These are phyloP conservation scores for Sorex fumeus DNA, from an alignment of 2,113 vertebrate species.

Conservation along the genomic window DNA sequence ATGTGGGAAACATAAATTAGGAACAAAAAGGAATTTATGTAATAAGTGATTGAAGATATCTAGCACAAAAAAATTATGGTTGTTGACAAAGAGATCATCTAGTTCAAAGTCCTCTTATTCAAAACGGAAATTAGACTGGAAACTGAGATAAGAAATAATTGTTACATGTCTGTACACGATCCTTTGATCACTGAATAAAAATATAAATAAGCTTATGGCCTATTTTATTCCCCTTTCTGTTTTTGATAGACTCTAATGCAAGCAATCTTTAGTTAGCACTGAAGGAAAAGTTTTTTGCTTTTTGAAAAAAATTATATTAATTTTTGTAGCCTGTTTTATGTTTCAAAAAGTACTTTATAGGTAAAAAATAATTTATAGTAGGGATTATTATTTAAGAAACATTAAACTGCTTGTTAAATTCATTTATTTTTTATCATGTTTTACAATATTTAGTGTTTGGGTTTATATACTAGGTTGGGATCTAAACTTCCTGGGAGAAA, in stretches of 20 bases:
- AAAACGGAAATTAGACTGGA: conserved; percentile 25
- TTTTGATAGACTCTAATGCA: conserved; percentile 7
- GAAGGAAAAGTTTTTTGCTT: background rate
- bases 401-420: background rate
- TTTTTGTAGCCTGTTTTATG: background rate
- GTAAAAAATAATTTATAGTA: background rate
- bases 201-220: background rate
- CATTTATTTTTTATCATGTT: background rate
- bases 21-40: background rate
- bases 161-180: background rate
- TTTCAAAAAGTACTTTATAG: background rate
- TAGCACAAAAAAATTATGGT: background rate
- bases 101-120: background rate
- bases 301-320: background rate
- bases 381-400: background rate
- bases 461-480: too few relatives aligned
- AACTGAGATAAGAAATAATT: conserved; percentile 30
- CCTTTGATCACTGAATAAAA: conserved; percentile 35
- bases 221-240: background rate
- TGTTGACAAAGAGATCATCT: background rate
- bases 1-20: background rate
- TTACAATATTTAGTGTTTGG: too few relatives aligned
- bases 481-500: too few relatives aligned
- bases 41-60: background rate
- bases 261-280: conserved; percentile 13